Conservation (phyloP, 1,140 invertebrate species). For the Aricia agestis region DNA sequence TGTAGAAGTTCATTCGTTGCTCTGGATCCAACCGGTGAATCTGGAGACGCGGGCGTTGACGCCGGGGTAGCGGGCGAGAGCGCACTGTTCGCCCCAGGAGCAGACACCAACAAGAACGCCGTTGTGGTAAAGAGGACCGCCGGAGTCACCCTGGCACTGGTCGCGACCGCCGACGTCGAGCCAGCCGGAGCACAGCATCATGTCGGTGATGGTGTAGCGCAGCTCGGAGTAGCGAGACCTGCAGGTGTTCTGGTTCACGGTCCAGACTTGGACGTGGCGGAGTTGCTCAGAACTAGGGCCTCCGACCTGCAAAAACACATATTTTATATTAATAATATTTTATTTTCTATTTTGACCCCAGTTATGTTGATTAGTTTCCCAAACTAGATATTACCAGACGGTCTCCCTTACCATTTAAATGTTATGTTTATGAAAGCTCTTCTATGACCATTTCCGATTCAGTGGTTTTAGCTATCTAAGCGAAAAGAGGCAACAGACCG, state of each 20-base stretch:
- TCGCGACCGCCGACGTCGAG: conserved; percentile 45
- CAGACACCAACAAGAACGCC: conserved; percentile 75
- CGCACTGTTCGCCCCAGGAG: conserved; percentile 77
- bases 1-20: too few relatives aligned
- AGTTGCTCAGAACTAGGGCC: neutral
- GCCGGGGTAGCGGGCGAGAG: conserved; percentile 12
- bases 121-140: conserved; percentile 78
- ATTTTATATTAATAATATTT: too few relatives aligned
- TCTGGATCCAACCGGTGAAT: too few relatives aligned
- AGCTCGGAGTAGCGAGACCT: conserved; percentile 21
- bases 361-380: too few relatives aligned
- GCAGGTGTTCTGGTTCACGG: conserved; percentile 29
- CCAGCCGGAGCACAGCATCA: conserved; percentile 37
- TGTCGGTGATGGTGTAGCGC: conserved; percentile 35
- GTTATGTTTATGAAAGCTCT: too few relatives aligned
- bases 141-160: conserved; percentile 40
- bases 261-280: conserved; percentile 32
- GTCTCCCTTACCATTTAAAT: too few relatives aligned
- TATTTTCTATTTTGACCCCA: too few relatives aligned
- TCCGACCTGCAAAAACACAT: too few relatives aligned
- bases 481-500: too few relatives aligned
- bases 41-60: conserved; percentile 73
- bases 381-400: too few relatives aligned
- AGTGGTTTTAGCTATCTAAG: too few relatives aligned
- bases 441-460: too few relatives aligned